Percentiles rank a stretch among this genome's conserved stretches.
Conservation (phyloP, 2,888 invertebrate species). For the Eupithecia dodoneata region DNA sequence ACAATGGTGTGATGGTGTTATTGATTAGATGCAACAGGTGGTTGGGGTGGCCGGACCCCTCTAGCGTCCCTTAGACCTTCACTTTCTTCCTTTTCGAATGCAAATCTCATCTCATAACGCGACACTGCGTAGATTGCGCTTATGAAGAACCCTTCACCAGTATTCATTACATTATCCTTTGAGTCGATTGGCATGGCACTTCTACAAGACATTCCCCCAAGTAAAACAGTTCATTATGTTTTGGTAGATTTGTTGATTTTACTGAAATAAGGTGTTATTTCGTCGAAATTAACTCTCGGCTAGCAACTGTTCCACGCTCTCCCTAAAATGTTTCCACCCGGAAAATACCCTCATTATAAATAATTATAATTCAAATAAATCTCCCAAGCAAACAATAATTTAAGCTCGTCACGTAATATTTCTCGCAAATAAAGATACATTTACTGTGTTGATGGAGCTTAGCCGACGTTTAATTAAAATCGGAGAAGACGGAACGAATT, state of each 20-base stretch:
- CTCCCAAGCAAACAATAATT: constrained; percentile 52
- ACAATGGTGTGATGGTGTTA: constrained; percentile 76
- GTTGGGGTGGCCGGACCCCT: constrained; percentile 65
- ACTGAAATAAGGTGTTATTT: neutral
- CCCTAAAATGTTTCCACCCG: constrained; percentile 33
- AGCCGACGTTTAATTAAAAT: constrained; percentile 63
- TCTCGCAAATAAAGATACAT: constrained; percentile 50
- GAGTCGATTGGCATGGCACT: neutral
- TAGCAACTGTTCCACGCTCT: neutral
- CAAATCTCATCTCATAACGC: constrained; percentile 32
- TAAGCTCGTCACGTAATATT: constrained; percentile 53
- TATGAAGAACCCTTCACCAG: neutral
- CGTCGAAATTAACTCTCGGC: neutral
- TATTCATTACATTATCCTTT: neutral
- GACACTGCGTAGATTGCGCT: constrained; percentile 7
- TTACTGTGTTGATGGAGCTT: constrained; percentile 46
- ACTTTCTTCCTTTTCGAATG: constrained; percentile 60
- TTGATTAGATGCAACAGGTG: constrained; percentile 81
- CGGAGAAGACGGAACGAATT: constrained; percentile 54
- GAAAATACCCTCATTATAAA: constrained; percentile 36
- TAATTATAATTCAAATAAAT: constrained; percentile 45
- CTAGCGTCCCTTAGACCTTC: constrained; percentile 65
- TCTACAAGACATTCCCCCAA: neutral
- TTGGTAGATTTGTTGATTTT: neutral
- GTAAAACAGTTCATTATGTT: neutral